phyloP scores from a whole-genome alignment of 2,113 vertebrate genomes.

The Pantherophis guttatus region DNA sequence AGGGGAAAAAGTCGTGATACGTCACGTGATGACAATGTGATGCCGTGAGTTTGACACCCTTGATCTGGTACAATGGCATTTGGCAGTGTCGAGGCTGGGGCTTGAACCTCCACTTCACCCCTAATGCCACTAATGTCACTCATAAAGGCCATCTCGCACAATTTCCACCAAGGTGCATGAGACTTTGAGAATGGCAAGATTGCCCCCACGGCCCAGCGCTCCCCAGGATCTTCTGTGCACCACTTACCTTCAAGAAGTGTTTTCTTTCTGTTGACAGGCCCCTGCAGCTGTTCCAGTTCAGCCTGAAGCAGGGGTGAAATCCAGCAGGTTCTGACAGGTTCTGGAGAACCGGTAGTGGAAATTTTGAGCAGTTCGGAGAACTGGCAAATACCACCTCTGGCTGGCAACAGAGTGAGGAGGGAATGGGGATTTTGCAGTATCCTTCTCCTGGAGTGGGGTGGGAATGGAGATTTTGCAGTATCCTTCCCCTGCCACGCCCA shows the following conservation, averaged over 20 bases:
- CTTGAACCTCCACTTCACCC: not conserved
- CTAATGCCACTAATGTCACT: not conserved
- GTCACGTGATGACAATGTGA: too few species aligned
- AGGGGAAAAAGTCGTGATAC: too few species aligned
- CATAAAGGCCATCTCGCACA: not conserved
- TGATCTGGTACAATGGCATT: not conserved
- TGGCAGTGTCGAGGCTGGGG: not conserved
- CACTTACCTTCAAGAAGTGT: not conserved
- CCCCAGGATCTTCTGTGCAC: not conserved
- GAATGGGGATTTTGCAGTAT: too few species aligned
- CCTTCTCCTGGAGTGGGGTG: too few species aligned
- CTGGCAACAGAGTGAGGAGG: too few species aligned
- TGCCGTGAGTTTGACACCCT: too few species aligned
- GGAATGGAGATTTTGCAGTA: too few species aligned
- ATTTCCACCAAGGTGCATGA: not conserved
- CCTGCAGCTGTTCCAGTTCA: not conserved
- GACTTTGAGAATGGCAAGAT: not conserved
- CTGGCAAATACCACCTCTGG: too few species aligned
- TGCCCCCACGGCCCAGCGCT: not conserved
- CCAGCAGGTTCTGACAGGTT: too few species aligned
- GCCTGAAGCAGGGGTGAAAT: not conserved
- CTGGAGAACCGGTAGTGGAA: too few species aligned
- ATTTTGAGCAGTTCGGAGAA: too few species aligned
- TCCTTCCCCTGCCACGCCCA: too few species aligned
- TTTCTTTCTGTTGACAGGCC: not conserved